Base-by-base conservation (phyloP, 2,888 invertebrate genomes). In the Metallyticus violacea region DNA sequence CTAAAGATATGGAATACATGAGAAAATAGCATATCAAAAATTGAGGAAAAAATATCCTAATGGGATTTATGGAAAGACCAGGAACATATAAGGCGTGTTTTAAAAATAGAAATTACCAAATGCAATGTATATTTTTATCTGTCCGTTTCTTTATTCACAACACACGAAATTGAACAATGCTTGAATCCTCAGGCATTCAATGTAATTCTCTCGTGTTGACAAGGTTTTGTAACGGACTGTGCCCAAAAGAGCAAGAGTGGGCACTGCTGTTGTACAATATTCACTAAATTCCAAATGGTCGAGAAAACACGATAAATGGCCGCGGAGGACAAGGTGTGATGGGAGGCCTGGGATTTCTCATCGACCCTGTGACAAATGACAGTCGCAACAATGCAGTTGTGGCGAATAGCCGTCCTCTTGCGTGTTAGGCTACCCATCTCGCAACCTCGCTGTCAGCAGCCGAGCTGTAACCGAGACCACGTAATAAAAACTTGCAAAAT, bases 281-380 rank as follows among this genome's bases (percentile, higher is more conserved):
- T 82, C 76, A 27, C 82, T 28, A 83, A 83, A 83, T 83, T 77
- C 77, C 83, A 83, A 83, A 83, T 83, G 77, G 83, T 28, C 28
- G 76, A 83, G 83, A 83, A 83, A 83, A 83, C 79, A 81, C 86
- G 86, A 86, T 77, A 81, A 81, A 86, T 81, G 81, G 76, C 28
- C 76, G 85, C 85, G 22, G 85, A 77, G 76, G 86, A 81, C 77
- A 79, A 81, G 81, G 81, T 79, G 77, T 80, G 86, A 29, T 62
- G 83, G 40, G 86, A 78, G 86, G 82, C 62, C 85, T 85, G 85
- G 85, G 85, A 85, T 85, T 85, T 85, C 85, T 85, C 85, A 85
- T 81, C 81, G 76, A 77, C 81, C 85, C 76, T n/a, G 81, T 85
- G 85, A 85, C 85, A 81, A 81, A 85, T 81, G 81, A 81, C 81